phyloP scores from a whole-genome alignment of 2,113 vertebrate species.

The Ctenodactylus gundi region DNA sequence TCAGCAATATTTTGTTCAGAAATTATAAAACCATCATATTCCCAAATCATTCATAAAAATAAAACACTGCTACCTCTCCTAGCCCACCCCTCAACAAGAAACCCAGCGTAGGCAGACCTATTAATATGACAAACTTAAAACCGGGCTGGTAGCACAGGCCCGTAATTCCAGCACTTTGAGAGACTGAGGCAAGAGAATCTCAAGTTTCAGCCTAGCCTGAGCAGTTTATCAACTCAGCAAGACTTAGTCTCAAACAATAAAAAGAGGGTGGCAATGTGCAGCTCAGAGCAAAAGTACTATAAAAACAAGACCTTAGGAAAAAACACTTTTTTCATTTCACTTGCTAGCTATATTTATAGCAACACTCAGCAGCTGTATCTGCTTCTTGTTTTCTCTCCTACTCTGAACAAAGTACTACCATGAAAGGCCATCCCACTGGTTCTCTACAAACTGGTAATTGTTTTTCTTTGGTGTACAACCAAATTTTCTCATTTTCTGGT shows the following conservation, averaged over 20 bases:
- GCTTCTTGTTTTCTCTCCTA: not conserved
- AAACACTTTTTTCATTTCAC: not conserved
- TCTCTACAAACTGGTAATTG: not conserved
- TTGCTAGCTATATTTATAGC: not conserved
- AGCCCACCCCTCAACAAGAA: not conserved
- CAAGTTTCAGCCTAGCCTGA: too few species aligned
- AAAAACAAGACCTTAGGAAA: too few species aligned
- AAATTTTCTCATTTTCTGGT: not conserved
- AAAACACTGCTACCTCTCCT: not conserved
- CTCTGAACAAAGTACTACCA: not conserved
- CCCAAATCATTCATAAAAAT: not conserved
- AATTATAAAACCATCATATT: not conserved
- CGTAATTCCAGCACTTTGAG: too few species aligned
- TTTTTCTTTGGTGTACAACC: not conserved
- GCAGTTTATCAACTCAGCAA: too few species aligned
- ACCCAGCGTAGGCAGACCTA: not conserved
- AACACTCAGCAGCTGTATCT: not conserved
- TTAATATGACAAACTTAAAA: constrained; percentile 18
- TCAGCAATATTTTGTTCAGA: not conserved
- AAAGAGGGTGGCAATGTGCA: too few species aligned
- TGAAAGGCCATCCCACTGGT: not conserved
- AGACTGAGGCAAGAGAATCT: too few species aligned
- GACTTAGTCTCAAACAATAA: too few species aligned
- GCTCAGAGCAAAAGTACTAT: too few species aligned
- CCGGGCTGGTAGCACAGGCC: too few species aligned